A percentile compares a stretch with the other conserved stretches of the same genome.
phyloP scores from a whole-genome alignment of 2,888 invertebrate species.

The Nemapogon koenigi region DNA sequence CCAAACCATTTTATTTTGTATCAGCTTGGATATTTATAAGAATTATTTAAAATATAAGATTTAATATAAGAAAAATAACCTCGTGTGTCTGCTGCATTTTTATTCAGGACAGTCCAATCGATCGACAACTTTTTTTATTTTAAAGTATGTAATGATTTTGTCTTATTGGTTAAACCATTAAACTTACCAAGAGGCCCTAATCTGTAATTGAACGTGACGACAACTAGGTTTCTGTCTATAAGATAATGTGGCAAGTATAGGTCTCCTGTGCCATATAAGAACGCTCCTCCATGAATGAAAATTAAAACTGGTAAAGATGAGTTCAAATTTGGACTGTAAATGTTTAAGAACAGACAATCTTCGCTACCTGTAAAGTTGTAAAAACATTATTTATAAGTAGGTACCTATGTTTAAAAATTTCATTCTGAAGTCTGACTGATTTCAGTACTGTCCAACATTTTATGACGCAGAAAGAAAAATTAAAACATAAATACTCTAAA shows the following conservation, averaged over 20 bases:
- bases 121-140: no score
- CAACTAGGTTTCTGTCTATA: constrained; percentile 69
- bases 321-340: constrained; percentile 61
- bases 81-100: no score
- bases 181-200: constrained; percentile 70
- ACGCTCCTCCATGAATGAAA: constrained; percentile 73
- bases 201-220: constrained; percentile 74
- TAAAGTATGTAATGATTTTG: no score
- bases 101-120: no score
- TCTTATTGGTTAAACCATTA: no score
- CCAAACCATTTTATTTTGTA: no score
- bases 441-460: constrained; percentile 21
- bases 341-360: constrained; percentile 71
- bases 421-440: no score
- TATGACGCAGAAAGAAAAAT: no score
- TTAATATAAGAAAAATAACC: no score
- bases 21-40: no score
- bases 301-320: constrained; percentile 67
- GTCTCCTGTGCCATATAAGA: constrained; percentile 69
- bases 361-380: constrained; percentile 56
- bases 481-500: no score
- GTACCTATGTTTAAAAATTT: background rate
- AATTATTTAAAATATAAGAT: no score
- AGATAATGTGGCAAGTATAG: constrained; percentile 62
- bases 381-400: background rate